Conservation (phyloP, 2,888 invertebrate genomes). For the Penaeus monodon region DNA sequence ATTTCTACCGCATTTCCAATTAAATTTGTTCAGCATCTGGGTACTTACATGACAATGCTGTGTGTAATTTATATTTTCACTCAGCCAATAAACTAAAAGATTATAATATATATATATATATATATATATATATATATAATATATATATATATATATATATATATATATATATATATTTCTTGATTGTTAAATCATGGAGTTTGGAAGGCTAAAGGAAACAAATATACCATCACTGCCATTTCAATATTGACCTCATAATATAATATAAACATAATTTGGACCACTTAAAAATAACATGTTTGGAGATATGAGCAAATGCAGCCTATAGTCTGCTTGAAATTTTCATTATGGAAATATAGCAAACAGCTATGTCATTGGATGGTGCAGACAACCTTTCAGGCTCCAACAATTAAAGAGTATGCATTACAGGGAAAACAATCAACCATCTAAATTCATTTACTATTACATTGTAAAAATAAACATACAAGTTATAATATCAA, state of each 20-base stretch:
- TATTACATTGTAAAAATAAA: slow-evolving; percentile 2
- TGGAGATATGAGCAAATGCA: slow-evolving; percentile 34
- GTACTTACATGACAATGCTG: no score
- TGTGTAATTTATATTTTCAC: no score
- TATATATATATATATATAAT: no score
- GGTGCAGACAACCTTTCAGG: background rate
- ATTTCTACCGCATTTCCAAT: no score
- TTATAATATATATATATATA: no score
- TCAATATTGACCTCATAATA: slow-evolving; percentile 36
- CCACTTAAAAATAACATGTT: slow-evolving; percentile 24
- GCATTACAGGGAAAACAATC: background rate
- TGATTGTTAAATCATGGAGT: no score
- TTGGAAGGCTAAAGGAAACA: background rate
- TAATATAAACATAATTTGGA: slow-evolving; percentile 42
- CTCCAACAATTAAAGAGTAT: background rate
- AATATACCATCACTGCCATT: slow-evolving; percentile 23
- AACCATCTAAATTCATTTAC: background rate
- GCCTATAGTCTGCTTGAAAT: background rate
- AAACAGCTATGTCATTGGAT: background rate
- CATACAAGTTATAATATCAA: background rate
- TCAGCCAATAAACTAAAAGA: no score
- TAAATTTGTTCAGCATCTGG: no score
- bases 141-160: no score
- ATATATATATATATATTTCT: no score
- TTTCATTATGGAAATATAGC: background rate